Conservation (phyloP, 2,888 invertebrate genomes). For the Thera obeliscata region DNA sequence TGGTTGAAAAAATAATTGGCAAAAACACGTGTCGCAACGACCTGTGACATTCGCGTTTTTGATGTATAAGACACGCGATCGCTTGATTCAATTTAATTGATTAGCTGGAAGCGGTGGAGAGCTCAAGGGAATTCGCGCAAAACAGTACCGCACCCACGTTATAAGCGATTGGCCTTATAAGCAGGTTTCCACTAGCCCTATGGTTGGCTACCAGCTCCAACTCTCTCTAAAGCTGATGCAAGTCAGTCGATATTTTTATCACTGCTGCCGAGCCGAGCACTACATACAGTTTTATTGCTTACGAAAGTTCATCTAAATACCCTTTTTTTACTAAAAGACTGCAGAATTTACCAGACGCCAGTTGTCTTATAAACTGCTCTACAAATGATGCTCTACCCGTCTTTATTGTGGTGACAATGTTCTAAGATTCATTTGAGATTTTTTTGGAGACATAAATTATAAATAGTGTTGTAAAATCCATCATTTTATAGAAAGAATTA, state of each 20-base stretch:
- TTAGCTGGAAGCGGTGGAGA: constrained; percentile 55
- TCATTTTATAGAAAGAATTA: constrained; percentile 31
- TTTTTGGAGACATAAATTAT: constrained; percentile 31
- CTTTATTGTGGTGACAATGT: constrained; percentile 57
- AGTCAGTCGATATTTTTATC: too few species aligned
- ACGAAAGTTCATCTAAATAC: too few species aligned
- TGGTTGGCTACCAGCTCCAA: too few species aligned
- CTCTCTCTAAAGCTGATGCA: too few species aligned
- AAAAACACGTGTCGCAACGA: constrained; percentile 48
- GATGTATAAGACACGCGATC: constrained; percentile 59
- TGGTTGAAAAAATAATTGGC: constrained; percentile 40
- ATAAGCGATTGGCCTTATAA: constrained; percentile 29
- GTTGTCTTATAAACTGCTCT: too few species aligned
- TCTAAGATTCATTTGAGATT: constrained; percentile 57
- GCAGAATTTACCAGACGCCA: too few species aligned
- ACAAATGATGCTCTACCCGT: too few species aligned
- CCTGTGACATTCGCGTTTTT: constrained; percentile 46
- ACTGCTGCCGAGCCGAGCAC: too few species aligned
- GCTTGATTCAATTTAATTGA: constrained; percentile 67
- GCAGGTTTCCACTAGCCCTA: constrained; percentile 1
- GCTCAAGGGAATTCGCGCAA: constrained; percentile 53
- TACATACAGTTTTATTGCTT: too few species aligned
- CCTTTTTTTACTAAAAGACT: too few species aligned
- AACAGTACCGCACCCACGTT: constrained; percentile 61
- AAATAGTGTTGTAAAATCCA: constrained; percentile 21